These are phyloP conservation scores for Dasysyrphus albostriatus DNA, from an alignment of 2,888 invertebrate genomes.

Conservation along the genomic window DNA sequence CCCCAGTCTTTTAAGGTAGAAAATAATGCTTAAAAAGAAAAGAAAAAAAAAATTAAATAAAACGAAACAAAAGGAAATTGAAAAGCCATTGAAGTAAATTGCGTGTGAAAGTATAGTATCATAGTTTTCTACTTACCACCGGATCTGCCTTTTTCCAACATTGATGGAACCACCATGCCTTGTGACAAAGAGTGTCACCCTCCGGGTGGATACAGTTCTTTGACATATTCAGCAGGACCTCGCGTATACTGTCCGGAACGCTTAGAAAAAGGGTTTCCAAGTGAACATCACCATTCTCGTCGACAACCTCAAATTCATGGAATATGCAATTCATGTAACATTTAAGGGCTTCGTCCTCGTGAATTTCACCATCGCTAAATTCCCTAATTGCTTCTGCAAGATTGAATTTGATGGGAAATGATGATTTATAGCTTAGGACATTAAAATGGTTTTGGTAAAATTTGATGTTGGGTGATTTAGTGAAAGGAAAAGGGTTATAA, in stretches of 20 bases:
- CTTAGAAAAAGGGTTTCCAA: slow-evolving; percentile 78
- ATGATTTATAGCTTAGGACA: slow-evolving; percentile 39
- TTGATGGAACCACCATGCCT: slow-evolving; percentile 80
- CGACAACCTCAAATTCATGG: slow-evolving; percentile 78
- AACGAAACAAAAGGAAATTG: slow-evolving; percentile 8
- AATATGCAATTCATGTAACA: slow-evolving; percentile 81
- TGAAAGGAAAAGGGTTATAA: slow-evolving; percentile 14
- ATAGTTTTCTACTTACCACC: slow-evolving; percentile 76
- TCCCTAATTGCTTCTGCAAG: slow-evolving; percentile 78
- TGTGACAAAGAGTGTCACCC: slow-evolving; percentile 79
- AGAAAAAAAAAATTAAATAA: not conserved
- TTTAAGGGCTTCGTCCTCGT: slow-evolving; percentile 79
- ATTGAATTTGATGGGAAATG: slow-evolving; percentile 37
- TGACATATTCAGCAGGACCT: slow-evolving; percentile 78
- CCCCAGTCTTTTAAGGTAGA: slow-evolving; percentile 62
- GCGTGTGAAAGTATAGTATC: slow-evolving; percentile 25
- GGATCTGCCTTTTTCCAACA: slow-evolving; percentile 80
- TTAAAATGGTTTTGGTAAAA: slow-evolving; percentile 4
- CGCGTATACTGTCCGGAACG: slow-evolving; percentile 77
- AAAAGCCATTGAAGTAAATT: slow-evolving; percentile 52
- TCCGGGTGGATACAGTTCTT: slow-evolving; percentile 78
- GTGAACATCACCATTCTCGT: slow-evolving; percentile 79
- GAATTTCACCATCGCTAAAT: slow-evolving; percentile 80
- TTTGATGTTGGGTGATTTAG: slow-evolving; percentile 1
- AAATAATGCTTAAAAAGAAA: slow-evolving; percentile 76